These are phyloP conservation scores for Aproaerema taeniolella DNA, from an alignment of 2,888 invertebrate genomes.

Conservation along the genomic window DNA sequence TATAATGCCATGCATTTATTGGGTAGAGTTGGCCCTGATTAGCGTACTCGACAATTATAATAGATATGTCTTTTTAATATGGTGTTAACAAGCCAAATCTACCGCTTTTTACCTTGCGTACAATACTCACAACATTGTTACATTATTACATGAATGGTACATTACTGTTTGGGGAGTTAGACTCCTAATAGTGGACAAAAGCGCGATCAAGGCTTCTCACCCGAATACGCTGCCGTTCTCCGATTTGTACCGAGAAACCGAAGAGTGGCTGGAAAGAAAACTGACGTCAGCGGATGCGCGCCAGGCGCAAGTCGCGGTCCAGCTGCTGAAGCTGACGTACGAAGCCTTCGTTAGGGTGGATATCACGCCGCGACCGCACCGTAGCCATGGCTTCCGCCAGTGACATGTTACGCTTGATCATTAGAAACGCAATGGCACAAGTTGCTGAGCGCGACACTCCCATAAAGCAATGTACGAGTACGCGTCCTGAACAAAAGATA, in stretches of 20 bases:
- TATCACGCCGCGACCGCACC: conserved; percentile 83
- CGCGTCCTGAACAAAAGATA: conserved; percentile 81
- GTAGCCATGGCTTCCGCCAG: conserved; percentile 84
- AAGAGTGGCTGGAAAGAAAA: conserved; percentile 39
- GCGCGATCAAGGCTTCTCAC: conserved; percentile 59
- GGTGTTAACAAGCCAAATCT: no score
- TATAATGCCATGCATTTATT: no score
- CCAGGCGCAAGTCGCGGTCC: conserved; percentile 76
- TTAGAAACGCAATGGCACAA: conserved; percentile 87
- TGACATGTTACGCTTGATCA: conserved; percentile 86
- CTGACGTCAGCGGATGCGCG: conserved; percentile 66
- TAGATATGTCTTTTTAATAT: no score
- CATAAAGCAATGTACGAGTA: conserved; percentile 88
- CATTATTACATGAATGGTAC: no score
- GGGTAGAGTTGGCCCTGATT: no score
- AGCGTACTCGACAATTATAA: no score
- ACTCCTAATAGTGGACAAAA: conserved; percentile 23
- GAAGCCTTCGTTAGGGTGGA: conserved; percentile 89
- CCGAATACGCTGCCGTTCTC: conserved; percentile 36
- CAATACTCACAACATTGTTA: no score
- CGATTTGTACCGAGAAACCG: conserved; percentile 39
- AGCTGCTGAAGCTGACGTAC: conserved; percentile 85
- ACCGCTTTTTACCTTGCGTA: no score
- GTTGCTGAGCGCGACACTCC: conserved; percentile 91
- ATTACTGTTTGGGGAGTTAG: no score